phyloP scores from a whole-genome alignment of 2,113 vertebrate species.

The Tychaedon coryphoeus region DNA sequence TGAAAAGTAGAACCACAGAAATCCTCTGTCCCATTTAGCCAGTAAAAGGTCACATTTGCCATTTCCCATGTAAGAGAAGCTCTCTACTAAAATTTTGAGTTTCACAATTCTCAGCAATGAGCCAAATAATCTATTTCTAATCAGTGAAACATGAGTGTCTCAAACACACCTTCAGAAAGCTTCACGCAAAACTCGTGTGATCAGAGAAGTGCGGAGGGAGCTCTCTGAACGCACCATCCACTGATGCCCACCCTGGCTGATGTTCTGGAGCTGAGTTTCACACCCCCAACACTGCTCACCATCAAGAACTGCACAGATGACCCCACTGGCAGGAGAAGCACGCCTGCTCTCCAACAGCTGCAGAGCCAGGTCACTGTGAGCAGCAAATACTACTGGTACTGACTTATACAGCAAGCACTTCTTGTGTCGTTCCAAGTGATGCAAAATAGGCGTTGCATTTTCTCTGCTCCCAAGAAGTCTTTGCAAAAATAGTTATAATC shows the following conservation, averaged over 20 bases:
- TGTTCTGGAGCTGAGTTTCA: neutral
- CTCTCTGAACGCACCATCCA: neutral
- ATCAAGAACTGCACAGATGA: neutral
- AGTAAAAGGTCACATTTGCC: neutral
- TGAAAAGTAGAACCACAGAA: neutral
- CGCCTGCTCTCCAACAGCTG: neutral
- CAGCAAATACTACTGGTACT: neutral
- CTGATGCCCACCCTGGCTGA: neutral
- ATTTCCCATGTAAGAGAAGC: neutral
- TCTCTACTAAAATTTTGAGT: neutral
- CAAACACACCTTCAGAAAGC: neutral
- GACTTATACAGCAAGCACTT: neutral
- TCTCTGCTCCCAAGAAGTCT: neutral
- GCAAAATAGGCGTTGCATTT: neutral
- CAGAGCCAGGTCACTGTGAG: neutral
- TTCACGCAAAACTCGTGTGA: neutral
- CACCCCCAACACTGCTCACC: neutral
- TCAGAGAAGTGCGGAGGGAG: neutral
- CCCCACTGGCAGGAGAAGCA: neutral
- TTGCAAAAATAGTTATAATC: neutral
- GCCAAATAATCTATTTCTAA: neutral
- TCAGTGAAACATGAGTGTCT: accelerated
- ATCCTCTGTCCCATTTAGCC: accelerated
- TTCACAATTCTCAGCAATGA: neutral
- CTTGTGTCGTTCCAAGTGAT: neutral